Evolutionary conservation across 2,797 vertebrate species (phyloP), one percentile per base, ranked within the genome.

Genomic region (Lepilemur ruficaudatus): DNA sequence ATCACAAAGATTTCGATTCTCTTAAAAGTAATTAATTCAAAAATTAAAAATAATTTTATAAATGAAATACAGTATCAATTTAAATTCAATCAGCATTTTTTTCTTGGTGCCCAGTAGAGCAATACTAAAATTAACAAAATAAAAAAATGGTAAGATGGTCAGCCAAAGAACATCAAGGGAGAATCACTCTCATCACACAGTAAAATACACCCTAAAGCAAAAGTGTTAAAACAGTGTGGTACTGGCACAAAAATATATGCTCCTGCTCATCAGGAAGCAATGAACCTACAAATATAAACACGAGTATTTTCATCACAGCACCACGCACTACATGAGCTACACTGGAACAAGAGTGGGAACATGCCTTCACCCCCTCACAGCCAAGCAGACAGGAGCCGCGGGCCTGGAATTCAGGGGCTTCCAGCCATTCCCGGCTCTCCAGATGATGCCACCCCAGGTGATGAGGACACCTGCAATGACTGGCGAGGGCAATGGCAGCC

Each of bases 321-420:
- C 25, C 32, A 15, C 0, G n/a, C 3, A 5, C 25, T 75, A 28
- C 23, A 20, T 0, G 0, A 32, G 1, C 30, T 4, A 46, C 1
- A 3, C 79, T 32, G 20, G 48, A 4, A 5, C 0, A 14, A 25
- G 22, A 35, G 20, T 17, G 12, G 25, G 8, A 4, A 0, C 0
- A 0, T 1, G 30, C 8, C 35, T 9, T 52, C 9, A 9, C 20
- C 38, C 65, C 7, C 9, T 50, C 23, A 1, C 18, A 0, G 4
- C 8, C 12, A 11, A 6, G 89, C 23, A 30, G 1, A 18, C 4
- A 5, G 59, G 73, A 23, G 18, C 43, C 9, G 0, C 0, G 1
- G 5, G 32, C 6, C 5, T 23, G 6, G 7, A 6, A 30, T 20
- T 28, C 46, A 30, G 7, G 14, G 38, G 59, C 13, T 18, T 1